These are phyloP conservation scores for Heteromormyrus szaboi DNA, from an alignment of 2,797 vertebrate species.

Conservation along the genomic window DNA sequence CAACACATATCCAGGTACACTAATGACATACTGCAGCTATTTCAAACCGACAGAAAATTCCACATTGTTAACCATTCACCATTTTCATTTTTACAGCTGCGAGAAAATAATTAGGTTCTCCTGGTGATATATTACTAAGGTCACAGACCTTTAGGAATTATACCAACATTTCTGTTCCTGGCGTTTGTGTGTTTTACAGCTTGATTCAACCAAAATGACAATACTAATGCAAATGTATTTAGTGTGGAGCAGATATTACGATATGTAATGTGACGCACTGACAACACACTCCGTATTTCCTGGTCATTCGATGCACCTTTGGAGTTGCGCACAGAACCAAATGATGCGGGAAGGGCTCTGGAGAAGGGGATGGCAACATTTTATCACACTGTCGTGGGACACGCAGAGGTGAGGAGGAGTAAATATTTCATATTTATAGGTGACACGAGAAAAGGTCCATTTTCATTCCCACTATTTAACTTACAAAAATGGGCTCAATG, in stretches of 20 bases:
- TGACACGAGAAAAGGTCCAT: slow-evolving; percentile 71
- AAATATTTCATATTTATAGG: slow-evolving; percentile 72
- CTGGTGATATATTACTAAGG: background rate
- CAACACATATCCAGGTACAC: background rate
- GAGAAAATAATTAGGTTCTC: background rate
- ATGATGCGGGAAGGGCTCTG: slow-evolving; percentile 45
- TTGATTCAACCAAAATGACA: background rate
- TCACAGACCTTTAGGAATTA: slow-evolving; percentile 2
- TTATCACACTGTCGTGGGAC: slow-evolving; percentile 52
- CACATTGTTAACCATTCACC: background rate
- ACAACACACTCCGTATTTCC: background rate
- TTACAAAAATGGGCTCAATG: slow-evolving; percentile 57
- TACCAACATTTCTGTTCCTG: background rate
- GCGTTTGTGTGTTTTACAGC: background rate
- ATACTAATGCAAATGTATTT: background rate
- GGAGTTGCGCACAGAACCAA: background rate
- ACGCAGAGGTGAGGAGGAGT: slow-evolving; percentile 54
- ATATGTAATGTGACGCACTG: background rate
- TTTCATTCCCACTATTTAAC: slow-evolving; percentile 65
- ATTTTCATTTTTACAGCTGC: background rate
- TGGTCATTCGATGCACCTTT: background rate
- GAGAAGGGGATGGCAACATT: slow-evolving; percentile 51
- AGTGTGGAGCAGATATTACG: background rate
- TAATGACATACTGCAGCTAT: background rate
- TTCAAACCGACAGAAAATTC: background rate